Evolutionary conservation across 1,140 invertebrate species (phyloP).

Genomic region (Fragariocoptes setiger): DNA sequence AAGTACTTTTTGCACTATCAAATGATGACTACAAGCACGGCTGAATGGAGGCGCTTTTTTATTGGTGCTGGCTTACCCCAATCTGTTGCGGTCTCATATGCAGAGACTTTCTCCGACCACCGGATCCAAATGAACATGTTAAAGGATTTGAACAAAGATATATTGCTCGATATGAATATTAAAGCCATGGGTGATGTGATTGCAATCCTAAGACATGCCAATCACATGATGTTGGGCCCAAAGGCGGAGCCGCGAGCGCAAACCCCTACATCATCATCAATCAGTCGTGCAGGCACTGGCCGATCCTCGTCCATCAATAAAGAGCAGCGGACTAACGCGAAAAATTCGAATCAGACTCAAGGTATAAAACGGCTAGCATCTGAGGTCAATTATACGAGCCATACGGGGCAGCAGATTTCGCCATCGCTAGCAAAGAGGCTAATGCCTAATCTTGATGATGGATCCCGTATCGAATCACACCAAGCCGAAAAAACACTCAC

Average conservation of each 20-base stretch:
- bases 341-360: not conserved
- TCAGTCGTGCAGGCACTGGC: not conserved
- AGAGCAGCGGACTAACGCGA: not conserved
- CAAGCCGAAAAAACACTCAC: not conserved
- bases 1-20: too few relatives aligned
- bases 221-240: constrained; percentile 22
- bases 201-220: constrained; percentile 45
- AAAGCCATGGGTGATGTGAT: constrained; percentile 47
- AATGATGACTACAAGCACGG: too few relatives aligned
- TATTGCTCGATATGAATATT: constrained; percentile 47
- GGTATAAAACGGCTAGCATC: not conserved
- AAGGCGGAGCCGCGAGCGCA: not conserved
- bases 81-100: constrained; percentile 37
- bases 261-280: not conserved
- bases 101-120: constrained; percentile 44
- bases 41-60: constrained; percentile 49
- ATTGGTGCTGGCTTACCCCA: constrained; percentile 37
- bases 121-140: constrained; percentile 46
- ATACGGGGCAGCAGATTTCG: not conserved
- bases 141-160: constrained; percentile 43
- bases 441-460: not conserved
- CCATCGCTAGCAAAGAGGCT: not conserved
- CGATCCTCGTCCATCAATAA: not conserved
- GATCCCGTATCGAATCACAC: too few relatives aligned
- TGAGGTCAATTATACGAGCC: not conserved